A percentile compares a stretch with the other conserved stretches of the same genome.
These are phyloP conservation scores for Oceanodroma tethys DNA, from an alignment of 2,113 vertebrate genomes.

Conservation along the genomic window DNA sequence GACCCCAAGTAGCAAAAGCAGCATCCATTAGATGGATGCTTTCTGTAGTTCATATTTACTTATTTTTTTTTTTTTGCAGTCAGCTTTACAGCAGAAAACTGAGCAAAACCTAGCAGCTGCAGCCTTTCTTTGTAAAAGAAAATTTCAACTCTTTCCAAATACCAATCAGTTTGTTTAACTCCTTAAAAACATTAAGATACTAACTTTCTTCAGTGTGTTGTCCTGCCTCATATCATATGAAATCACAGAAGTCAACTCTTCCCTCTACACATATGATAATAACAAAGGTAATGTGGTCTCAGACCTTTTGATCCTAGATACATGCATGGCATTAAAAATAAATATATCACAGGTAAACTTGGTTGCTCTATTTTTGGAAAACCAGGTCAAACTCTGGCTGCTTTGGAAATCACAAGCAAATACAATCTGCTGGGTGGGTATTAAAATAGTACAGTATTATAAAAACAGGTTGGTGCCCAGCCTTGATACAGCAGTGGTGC, in stretches of 20 bases:
- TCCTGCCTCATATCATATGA: not conserved
- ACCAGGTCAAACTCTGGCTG: not conserved
- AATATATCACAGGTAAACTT: not conserved
- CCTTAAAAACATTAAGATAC: not conserved
- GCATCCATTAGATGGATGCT: not conserved
- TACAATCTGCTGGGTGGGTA: not conserved
- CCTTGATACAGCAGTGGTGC: not conserved
- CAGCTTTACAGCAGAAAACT: not conserved
- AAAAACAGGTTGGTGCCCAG: not conserved
- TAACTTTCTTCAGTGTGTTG: not conserved
- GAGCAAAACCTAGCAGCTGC: not conserved
- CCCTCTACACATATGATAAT: not conserved
- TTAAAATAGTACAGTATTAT: not conserved
- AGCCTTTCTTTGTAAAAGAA: not conserved
- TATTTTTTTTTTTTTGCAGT: not conserved
- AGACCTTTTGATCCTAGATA: not conserved
- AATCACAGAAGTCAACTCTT: not conserved
- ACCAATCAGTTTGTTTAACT: not conserved
- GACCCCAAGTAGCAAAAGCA: not conserved
- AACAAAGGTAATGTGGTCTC: not conserved
- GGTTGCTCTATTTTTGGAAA: not conserved
- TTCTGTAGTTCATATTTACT: not conserved
- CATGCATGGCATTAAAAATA: not conserved
- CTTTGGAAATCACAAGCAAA: not conserved
- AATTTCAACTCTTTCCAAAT: not conserved